Conservation (phyloP, 2,888 invertebrate species). For the Agriopis aurantiaria region DNA sequence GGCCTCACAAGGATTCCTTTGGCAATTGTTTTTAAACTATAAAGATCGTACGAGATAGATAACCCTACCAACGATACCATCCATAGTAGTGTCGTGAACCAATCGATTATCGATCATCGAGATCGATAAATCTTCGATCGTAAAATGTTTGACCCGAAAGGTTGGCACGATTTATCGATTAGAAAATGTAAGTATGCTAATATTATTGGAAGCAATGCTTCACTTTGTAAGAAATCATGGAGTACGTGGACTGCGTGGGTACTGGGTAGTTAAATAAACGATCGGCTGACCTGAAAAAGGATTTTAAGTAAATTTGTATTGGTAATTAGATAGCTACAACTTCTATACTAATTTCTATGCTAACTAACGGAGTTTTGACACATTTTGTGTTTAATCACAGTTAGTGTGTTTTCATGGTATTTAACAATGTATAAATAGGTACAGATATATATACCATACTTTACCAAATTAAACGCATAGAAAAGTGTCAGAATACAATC, state of each 20-base stretch:
- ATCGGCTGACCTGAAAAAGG: background rate
- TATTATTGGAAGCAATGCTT: slow-evolving; percentile 68
- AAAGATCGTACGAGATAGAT: slow-evolving; percentile 80
- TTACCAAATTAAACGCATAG: too few relatives aligned
- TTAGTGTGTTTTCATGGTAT: too few relatives aligned
- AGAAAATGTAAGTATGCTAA: slow-evolving; percentile 68
- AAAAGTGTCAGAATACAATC: too few relatives aligned
- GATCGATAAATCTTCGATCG: slow-evolving; percentile 70
- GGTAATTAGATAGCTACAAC: too few relatives aligned
- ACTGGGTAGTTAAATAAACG: too few relatives aligned
- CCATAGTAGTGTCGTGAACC: slow-evolving; percentile 66
- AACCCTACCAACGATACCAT: slow-evolving; percentile 60
- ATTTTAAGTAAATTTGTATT: background rate
- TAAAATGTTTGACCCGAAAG: slow-evolving; percentile 72
- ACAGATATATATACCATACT: too few relatives aligned
- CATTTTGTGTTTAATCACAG: too few relatives aligned
- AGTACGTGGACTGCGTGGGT: slow-evolving; percentile 44
- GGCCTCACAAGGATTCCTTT: slow-evolving; percentile 58
- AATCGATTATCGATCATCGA: slow-evolving; percentile 67
- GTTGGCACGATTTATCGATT: slow-evolving; percentile 76
- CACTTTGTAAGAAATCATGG: slow-evolving; percentile 62
- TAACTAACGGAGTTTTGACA: too few relatives aligned
- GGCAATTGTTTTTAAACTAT: slow-evolving; percentile 66
- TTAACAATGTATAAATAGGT: too few relatives aligned
- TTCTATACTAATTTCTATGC: too few relatives aligned